Conservation (phyloP, 2,113 vertebrate species). For the Anas platyrhynchos region DNA sequence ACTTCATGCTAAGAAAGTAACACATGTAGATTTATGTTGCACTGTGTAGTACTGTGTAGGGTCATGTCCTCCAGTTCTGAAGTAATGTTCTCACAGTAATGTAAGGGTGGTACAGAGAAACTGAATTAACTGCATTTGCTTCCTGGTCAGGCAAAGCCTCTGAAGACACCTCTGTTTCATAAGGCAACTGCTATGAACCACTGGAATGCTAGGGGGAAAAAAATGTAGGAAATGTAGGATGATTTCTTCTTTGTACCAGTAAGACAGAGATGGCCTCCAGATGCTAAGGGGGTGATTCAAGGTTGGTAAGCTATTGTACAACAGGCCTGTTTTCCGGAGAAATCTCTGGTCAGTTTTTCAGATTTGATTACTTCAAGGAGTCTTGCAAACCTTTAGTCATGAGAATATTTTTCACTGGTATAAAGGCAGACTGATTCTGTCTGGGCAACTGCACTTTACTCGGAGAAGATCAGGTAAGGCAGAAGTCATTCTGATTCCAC, state of each 20-base stretch:
- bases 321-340: neutral
- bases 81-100: neutral
- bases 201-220: neutral
- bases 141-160: neutral
- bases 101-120: neutral
- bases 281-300: neutral
- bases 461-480: neutral
- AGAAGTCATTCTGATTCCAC: neutral
- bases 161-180: neutral
- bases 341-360: neutral
- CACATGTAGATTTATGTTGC: neutral
- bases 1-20: neutral
- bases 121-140: neutral
- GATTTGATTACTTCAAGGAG: neutral
- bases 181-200: neutral
- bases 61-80: neutral
- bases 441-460: neutral
- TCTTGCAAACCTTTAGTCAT: neutral
- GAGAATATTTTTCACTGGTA: neutral
- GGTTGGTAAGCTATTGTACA: neutral
- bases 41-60: neutral
- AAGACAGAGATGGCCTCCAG: neutral
- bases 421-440: neutral
- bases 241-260: neutral
- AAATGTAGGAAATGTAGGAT: neutral